Base-by-base conservation (phyloP, 2,888 invertebrate species). In the Oxycera nigricornis region DNA sequence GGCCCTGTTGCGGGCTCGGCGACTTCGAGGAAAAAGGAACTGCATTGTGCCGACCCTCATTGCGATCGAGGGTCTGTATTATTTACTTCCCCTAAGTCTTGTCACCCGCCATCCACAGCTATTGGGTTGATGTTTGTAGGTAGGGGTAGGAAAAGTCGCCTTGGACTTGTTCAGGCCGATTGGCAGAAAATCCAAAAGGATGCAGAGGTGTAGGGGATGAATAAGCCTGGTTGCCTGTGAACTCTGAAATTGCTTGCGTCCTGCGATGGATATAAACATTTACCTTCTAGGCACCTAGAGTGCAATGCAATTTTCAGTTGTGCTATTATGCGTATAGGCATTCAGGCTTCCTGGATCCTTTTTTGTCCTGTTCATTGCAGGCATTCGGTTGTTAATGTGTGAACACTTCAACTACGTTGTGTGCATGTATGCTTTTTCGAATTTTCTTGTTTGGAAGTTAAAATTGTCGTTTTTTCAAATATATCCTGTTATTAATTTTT, bases 31-130 rank as follows among this genome's bases (percentile, higher is more conserved):
- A 72, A 72, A 67, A 35, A 30, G 24, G 35, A 72, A 24, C 31
- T 31, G 35, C 72, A 22, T 41, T 41, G 22, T 31, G 22, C 20
- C 57, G 35, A 72, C 72, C 72, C 72, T 72, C 55, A 72, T 72
- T 72, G 1, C 55, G 1, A 46, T 22, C 39, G 39, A 72, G 31
- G 72, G 11, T 52, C 26, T 67, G 20, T 39, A 31, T 22, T 41
- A 20, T 67, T 24, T 46, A 17, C 24, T 67, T 67, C 26, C 55
- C 55, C 55, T 20, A 55, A 17, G 55, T 22, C 22, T 46, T 46
- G 55, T 22, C 55, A 11, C 3, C 1, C 14, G 39, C 39, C 39
- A n/a, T 46, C 17, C 46, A 46, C 11, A 17, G 46, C 35, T 46
- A n/a, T 46, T 14, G 17, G 17, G 3, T 35, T 11, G 6, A 35